Conservation (phyloP, 2,888 invertebrate species). For the Clunio marinus region DNA sequence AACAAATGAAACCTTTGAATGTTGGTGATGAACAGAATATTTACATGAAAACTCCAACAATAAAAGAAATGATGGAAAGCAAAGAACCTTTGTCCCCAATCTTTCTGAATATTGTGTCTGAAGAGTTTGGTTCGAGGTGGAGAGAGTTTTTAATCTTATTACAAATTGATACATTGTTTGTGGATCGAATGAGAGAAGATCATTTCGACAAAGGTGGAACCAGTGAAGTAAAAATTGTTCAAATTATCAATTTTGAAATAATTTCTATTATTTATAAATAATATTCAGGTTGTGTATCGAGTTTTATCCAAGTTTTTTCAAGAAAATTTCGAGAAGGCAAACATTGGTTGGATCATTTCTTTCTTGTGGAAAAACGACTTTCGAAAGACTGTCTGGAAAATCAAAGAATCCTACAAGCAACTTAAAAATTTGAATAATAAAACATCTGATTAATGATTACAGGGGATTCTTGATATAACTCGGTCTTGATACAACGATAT, state of each 20-base stretch:
- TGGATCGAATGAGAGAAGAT: not conserved
- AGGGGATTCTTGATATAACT: too few relatives aligned
- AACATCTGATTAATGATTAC: too few relatives aligned
- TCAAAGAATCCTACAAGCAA: constrained; percentile 14
- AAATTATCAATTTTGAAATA: not conserved
- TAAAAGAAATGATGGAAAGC: not conserved
- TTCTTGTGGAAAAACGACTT: constrained; percentile 28
- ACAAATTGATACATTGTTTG: not conserved
- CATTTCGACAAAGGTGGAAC: not conserved
- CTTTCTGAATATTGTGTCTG: not conserved
- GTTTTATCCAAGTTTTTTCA: not conserved
- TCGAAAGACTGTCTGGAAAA: not conserved
- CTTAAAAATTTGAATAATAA: not conserved
- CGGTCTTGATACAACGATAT: too few relatives aligned
- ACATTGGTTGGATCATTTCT: constrained; percentile 18
- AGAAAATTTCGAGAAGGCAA: not conserved
- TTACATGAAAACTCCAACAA: constrained; percentile 8
- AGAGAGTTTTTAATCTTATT: not conserved
- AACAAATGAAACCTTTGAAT: too few relatives aligned
- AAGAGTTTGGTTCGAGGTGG: not conserved
- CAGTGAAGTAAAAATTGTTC: not conserved
- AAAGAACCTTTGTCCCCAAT: not conserved
- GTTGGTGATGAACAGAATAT: not conserved
- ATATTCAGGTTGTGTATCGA: constrained; percentile 19
- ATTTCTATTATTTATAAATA: not conserved